phyloP scores from a whole-genome alignment of 2,113 vertebrate genomes.

The Cebus imitator region DNA sequence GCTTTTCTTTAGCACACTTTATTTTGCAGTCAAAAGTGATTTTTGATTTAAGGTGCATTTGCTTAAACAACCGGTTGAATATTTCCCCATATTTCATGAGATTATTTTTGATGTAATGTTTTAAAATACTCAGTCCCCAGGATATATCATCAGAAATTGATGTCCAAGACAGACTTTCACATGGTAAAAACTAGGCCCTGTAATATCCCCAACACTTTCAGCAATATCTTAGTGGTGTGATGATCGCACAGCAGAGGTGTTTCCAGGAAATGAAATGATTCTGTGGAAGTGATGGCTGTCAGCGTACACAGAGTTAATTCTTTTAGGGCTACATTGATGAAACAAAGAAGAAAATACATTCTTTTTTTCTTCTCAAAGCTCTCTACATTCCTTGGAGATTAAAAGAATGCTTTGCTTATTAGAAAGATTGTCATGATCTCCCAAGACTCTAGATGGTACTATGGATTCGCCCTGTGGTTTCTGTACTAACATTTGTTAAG shows the following conservation, averaged over 20 bases:
- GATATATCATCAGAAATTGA: neutral
- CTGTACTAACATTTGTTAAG: neutral
- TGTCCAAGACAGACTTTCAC: neutral
- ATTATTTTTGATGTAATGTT: neutral
- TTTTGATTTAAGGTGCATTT: neutral
- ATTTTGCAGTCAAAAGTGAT: neutral
- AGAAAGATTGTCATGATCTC: conserved; percentile 23
- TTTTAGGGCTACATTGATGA: neutral
- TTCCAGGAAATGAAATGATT: neutral
- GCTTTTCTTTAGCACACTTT: neutral
- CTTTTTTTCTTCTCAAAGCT: neutral
- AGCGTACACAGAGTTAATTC: neutral
- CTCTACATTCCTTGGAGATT: neutral
- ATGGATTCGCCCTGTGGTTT: neutral
- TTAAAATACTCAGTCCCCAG: neutral
- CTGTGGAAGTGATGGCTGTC: neutral
- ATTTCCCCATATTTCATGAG: conserved; percentile 3
- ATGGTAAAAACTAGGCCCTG: neutral
- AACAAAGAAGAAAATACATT: neutral
- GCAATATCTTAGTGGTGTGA: neutral
- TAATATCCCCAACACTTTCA: neutral
- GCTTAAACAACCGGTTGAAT: neutral
- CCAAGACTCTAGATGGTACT: conserved; percentile 81
- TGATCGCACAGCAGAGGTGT: neutral
- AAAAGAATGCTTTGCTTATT: neutral